These are phyloP conservation scores for Pogonocichla stellata DNA, from an alignment of 2,113 vertebrate genomes.

Conservation along the genomic window DNA sequence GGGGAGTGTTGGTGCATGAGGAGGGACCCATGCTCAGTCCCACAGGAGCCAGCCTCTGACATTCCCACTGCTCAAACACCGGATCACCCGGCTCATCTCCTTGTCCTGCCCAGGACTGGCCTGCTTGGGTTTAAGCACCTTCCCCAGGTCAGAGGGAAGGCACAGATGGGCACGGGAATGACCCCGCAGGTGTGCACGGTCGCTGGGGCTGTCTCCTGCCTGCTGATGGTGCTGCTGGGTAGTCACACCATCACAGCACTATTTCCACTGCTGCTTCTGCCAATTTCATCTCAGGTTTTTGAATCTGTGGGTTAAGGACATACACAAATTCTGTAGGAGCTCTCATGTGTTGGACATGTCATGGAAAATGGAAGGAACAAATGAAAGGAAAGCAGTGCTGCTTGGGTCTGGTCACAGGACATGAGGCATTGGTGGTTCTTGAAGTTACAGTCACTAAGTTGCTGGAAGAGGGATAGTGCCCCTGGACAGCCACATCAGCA, in stretches of 20 bases:
- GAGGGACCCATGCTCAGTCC: not conserved
- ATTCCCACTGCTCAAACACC: rapidly evolving
- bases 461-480: not conserved
- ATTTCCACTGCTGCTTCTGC: not conserved
- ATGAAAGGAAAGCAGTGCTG: not conserved
- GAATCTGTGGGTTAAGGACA: not conserved
- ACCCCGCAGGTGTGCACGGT: not conserved
- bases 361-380: not conserved
- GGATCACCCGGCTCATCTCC: rapidly evolving
- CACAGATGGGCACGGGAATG: rapidly evolving
- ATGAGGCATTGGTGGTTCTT: rapidly evolving
- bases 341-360: not conserved
- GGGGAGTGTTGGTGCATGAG: not conserved
- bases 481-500: not conserved
- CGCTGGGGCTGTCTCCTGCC: no score
- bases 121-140: not conserved
- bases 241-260: not conserved
- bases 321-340: not conserved
- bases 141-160: no score
- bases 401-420: not conserved
- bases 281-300: not conserved
- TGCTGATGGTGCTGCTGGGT: not conserved
- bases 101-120: not conserved
- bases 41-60: not conserved
- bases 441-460: not conserved